Conservation (phyloP, 2,113 vertebrate species). For the Poeciliopsis turrubarensis region DNA sequence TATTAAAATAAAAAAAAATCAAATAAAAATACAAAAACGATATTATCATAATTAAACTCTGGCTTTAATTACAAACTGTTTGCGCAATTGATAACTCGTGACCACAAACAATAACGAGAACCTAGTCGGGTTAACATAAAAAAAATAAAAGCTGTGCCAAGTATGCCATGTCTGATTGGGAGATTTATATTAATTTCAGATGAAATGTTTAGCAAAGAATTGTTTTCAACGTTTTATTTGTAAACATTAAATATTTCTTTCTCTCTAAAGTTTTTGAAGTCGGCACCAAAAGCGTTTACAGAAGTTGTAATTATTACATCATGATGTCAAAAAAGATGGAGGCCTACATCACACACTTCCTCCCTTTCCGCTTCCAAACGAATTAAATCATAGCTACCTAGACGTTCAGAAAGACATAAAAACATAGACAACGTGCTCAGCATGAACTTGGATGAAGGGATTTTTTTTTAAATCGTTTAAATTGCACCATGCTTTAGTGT, state of each 20-base stretch:
- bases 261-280: conserved; percentile 89
- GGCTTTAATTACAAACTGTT: background rate
- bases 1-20: background rate
- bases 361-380: conserved; percentile 70
- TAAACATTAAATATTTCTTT: conserved; percentile 99
- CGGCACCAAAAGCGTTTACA: conserved; percentile 80
- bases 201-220: conserved; percentile 67
- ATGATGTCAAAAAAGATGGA: conserved; percentile 82
- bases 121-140: background rate
- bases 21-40: background rate
- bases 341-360: conserved; percentile 74
- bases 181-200: conserved; percentile 38
- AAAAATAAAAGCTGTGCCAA: background rate
- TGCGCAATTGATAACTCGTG: background rate
- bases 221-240: conserved; percentile 92
- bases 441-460: conserved; percentile 83
- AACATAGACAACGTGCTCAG: conserved; percentile 90
- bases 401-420: conserved; percentile 84
- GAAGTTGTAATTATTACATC: conserved; percentile 80
- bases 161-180: background rate
- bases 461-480: conserved; percentile 82
- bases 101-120: background rate
- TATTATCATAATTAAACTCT: background rate
- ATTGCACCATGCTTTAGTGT: conserved; percentile 95
- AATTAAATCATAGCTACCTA: conserved; percentile 83